A percentile compares a stretch with the other conserved stretches of the same genome.
These are phyloP conservation scores for Gopherus evgoodei DNA, from an alignment of 2,113 vertebrate genomes.

Conservation along the genomic window DNA sequence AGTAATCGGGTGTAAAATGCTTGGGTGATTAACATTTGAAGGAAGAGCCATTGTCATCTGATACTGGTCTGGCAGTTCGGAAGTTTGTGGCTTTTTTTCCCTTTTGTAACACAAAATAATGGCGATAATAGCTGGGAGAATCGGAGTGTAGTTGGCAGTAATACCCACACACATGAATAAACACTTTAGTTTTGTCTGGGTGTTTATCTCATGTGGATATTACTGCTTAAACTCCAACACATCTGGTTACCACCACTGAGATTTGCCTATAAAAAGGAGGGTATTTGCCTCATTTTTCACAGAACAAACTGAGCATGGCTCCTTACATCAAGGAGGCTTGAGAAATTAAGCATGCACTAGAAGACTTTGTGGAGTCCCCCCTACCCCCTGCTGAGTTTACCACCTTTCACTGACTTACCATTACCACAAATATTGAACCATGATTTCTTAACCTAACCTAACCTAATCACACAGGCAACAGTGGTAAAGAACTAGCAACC, in stretches of 20 bases:
- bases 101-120: background rate
- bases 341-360: background rate
- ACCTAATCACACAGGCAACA: slow-evolving; percentile 9
- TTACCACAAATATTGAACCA: slow-evolving; percentile 17
- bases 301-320: slow-evolving; percentile 47
- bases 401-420: slow-evolving; percentile 10
- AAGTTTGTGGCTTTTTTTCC: background rate
- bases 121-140: slow-evolving; percentile 57
- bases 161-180: slow-evolving; percentile 53
- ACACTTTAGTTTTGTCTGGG: slow-evolving; percentile 9
- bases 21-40: background rate
- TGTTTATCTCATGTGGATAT: slow-evolving; percentile 70
- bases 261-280: slow-evolving; percentile 58
- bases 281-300: slow-evolving; percentile 45
- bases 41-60: background rate
- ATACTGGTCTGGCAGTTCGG: background rate
- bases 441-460: slow-evolving; percentile 7
- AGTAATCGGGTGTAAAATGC: background rate
- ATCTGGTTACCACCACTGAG: slow-evolving; percentile 62
- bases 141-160: slow-evolving; percentile 45
- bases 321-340: background rate
- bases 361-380: background rate
- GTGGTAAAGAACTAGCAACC: slow-evolving; percentile 1
- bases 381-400: background rate
- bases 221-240: slow-evolving; percentile 63